Conservation (phyloP, 2,113 vertebrate genomes). For the Rhinopithecus roxellana region DNA sequence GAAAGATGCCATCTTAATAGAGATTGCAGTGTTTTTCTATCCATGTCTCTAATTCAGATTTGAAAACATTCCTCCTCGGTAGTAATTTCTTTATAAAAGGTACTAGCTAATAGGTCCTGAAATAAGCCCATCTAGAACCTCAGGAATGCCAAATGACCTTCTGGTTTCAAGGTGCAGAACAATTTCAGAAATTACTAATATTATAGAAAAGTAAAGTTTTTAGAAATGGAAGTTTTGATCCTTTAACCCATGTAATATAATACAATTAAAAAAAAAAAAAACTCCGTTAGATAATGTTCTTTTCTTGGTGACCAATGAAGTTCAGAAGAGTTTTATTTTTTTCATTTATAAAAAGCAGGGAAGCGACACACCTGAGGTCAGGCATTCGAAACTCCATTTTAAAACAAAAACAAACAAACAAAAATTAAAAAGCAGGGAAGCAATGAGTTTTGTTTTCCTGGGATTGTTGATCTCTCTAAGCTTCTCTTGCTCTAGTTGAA, state of each 20-base stretch:
- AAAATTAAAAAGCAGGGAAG: not conserved
- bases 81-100: not conserved
- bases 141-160: not conserved
- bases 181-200: slow-evolving; percentile 4
- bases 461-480: not conserved
- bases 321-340: not conserved
- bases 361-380: no score
- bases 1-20: not conserved
- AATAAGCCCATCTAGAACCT: not conserved
- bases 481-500: not conserved
- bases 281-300: not conserved
- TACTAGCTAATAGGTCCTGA: not conserved
- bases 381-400: no score
- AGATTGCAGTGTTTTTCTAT: not conserved
- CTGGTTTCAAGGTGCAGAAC: not conserved
- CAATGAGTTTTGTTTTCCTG: not conserved
- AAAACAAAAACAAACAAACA: no score
- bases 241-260: not conserved
- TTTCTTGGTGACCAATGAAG: not conserved
- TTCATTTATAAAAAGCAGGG: not conserved
- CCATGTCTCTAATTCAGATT: not conserved
- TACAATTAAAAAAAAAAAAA: not conserved
- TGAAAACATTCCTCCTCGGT: not conserved
- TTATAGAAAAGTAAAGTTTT: not conserved
- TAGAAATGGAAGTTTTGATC: not conserved